phyloP scores from a whole-genome alignment of 2,888 invertebrate species.

The Euclidia mi region DNA sequence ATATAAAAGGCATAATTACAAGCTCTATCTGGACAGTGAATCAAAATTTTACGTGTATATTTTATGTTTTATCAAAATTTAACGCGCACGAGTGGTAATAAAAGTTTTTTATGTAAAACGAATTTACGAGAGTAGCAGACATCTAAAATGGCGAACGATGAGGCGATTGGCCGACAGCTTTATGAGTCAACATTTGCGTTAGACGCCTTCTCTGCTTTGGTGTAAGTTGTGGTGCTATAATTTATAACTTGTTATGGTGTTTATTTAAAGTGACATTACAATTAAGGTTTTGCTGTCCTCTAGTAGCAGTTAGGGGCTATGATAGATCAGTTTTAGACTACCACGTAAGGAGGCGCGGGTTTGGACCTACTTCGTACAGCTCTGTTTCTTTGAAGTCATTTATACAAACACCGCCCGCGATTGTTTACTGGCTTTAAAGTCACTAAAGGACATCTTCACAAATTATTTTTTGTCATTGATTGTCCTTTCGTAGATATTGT shows the following conservation, averaged over 20 bases:
- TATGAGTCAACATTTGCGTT: conserved; percentile 17
- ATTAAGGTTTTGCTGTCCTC: too few species aligned
- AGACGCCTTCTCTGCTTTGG: background rate
- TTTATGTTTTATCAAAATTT: conserved; percentile 59
- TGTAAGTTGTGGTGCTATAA: background rate
- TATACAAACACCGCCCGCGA: too few species aligned
- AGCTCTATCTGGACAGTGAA: conserved; percentile 52
- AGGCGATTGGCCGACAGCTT: conserved; percentile 19
- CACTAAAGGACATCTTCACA: too few species aligned
- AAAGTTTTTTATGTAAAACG: conserved; percentile 55
- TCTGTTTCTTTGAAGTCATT: too few species aligned
- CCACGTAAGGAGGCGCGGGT: too few species aligned
- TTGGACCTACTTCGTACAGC: too few species aligned
- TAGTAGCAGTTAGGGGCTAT: too few species aligned
- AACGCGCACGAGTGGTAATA: conserved; percentile 48
- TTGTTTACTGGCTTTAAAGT: too few species aligned
- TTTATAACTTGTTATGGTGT: background rate
- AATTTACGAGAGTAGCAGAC: conserved; percentile 24
- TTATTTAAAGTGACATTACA: too few species aligned
- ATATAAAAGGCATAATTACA: conserved; percentile 54
- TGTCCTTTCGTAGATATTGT: too few species aligned
- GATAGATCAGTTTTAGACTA: too few species aligned
- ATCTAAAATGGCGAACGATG: conserved; percentile 20
- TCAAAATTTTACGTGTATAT: conserved; percentile 54
- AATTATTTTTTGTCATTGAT: too few species aligned